Evolutionary conservation across 1,140 invertebrate genomes (phyloP), one percentile per base, ranked within the genome.

Genomic region (Vanessa atalanta): DNA sequence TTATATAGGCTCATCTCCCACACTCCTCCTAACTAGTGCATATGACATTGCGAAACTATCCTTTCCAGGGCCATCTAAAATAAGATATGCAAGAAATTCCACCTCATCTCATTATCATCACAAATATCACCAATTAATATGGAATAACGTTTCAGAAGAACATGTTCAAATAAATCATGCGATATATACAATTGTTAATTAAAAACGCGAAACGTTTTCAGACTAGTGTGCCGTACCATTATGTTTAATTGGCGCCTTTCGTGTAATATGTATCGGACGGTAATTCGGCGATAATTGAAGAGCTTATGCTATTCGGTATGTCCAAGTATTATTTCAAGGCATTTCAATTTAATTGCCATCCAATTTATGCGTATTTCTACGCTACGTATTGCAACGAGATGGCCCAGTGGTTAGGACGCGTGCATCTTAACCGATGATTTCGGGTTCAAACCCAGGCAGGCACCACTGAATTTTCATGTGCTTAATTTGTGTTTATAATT

Each of bases 261-360:
- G 75, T 55, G 65, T 77, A 55, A 73, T 70, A 47, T 72, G 75
- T 76, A 77, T 73, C 66, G 75, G 61, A 50, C 65, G 47, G 63
- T 77, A 77, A 77, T 77, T 77, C 69, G 64, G 68, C 68, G 63
- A 73, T 77, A 68, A 77, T 77, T 77, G 72, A 77, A 77, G 64
- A 71, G 72, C 23, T 61, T 57, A 57, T 55, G n/a, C 53, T 47
- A 47, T 47, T 47, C 53, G 55, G 57, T 37, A 37, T 31, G 57
- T 61, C 1, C 69, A 60, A 53, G 53, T 69, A 69, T 69, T 69
- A 51, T 57, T 69, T 67, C 37, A 64, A 71, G 31, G 48, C 50
- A 64, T 71, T 61, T 37, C 13, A 37, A 63, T 63, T 71, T 71
- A 47, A 71, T 64, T 71, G 47, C 23, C 64, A 61, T 61, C 31